A percentile compares a stretch with the other conserved stretches of the same genome.
phyloP scores from a whole-genome alignment of 2,797 vertebrate genomes.

The Gymnoscopelus microlampas region DNA sequence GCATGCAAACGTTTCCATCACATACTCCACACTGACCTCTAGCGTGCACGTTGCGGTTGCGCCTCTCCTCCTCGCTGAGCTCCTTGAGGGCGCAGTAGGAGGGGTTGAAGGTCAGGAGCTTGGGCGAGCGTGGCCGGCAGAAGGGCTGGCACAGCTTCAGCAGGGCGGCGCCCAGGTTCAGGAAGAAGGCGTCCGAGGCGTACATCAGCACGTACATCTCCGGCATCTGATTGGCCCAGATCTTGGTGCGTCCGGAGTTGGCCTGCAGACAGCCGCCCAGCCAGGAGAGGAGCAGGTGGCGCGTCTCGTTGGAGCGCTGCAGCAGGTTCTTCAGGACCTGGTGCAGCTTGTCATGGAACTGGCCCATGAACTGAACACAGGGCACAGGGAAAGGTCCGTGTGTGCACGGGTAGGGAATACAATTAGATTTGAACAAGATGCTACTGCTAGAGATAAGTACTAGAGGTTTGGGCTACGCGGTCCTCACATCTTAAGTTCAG shows the following conservation, averaged over 20 bases:
- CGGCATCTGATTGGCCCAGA: slow-evolving; percentile 99
- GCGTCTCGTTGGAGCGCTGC: slow-evolving; percentile 92
- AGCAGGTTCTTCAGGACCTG: slow-evolving; percentile 95
- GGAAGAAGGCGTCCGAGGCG: slow-evolving; percentile 94
- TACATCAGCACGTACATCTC: slow-evolving; percentile 98
- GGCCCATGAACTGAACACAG: slow-evolving; percentile 90
- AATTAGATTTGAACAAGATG: no score
- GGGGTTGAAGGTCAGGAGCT: slow-evolving; percentile 95
- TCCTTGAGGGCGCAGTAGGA: slow-evolving; percentile 95
- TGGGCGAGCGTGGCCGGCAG: slow-evolving; percentile 90
- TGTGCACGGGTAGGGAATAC: no score
- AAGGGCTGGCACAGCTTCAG: slow-evolving; percentile 97
- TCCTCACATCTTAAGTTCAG: no score
- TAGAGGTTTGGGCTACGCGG: no score
- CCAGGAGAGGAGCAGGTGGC: slow-evolving; percentile 95
- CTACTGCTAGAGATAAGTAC: no score
- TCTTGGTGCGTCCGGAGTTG: slow-evolving; percentile 93
- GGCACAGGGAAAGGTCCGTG: background rate
- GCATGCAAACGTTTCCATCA: no score
- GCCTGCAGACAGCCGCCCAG: slow-evolving; percentile 95
- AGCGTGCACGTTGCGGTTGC: slow-evolving; percentile 92
- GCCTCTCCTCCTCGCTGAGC: slow-evolving; percentile 92
- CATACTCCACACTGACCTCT: slow-evolving; percentile 79
- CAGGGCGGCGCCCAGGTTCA: slow-evolving; percentile 93
- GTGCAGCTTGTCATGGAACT: slow-evolving; percentile 96